Base-by-base conservation (phyloP, 2,113 vertebrate genomes). In the Eleginops maclovinus region DNA sequence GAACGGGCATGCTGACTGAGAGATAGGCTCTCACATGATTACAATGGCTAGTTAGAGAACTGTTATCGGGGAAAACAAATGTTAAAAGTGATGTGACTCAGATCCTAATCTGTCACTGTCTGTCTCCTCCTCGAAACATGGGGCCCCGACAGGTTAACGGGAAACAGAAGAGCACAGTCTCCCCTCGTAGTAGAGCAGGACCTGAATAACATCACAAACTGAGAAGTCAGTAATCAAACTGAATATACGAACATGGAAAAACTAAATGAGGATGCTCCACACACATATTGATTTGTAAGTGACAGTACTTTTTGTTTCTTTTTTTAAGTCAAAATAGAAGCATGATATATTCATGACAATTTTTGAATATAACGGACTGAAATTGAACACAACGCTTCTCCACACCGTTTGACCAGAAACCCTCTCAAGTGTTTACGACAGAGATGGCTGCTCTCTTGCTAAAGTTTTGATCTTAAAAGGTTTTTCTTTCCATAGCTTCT, bases 11-110 rank as follows among this genome's bases (percentile, higher is more conserved):
- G 65, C 19, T 78, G 64, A 70, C 72, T 41, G 2, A 70, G 15
- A 87, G 76, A 84, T 72, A 86, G n/a, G 22, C 80, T 21, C 36
- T 71, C 43, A 71, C 50, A 46, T 75, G 68, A 67, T 75, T 21
- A 49, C 36, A 17, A 54, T 61, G 65, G 66, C 58, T 73, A 68
- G 72, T 77, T 61, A 26, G 36, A 24, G 9, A 64, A 72, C 40
- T 31, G 61, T 88, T 87, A 92, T 93, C 88, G 77, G 81, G 75
- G 55, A 70, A 68, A 89, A 81, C 89, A 87, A 44, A 68, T 9
- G 71, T 61, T 82, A 4, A 43, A 75, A 72, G 47, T 6, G 65
- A 65, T 54, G 71, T 24, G 58, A 19, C 69, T 63, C 61, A 54
- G 77, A 81, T 88, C 8, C 5, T 69, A 70, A 86, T 84, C 83